Evolutionary conservation across 1,140 invertebrate species (phyloP).

Genomic region (Drosophila burlai): DNA sequence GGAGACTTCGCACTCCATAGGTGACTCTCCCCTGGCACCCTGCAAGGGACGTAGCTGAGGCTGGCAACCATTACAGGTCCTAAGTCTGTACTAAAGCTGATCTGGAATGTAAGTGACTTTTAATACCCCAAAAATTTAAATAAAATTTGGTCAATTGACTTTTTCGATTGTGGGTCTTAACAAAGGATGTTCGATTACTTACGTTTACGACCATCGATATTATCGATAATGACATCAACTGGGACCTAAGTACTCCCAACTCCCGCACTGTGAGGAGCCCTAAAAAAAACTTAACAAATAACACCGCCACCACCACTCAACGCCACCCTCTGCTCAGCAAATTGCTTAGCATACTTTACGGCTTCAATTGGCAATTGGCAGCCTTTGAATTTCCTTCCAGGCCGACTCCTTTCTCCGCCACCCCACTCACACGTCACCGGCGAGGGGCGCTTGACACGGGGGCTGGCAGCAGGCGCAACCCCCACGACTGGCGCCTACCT

Average conservation of each 20-base stretch:
- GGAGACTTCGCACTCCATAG: slow-evolving; percentile 2
- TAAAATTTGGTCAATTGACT: neutral
- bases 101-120: neutral
- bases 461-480: neutral
- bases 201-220: neutral
- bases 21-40: slow-evolving; percentile 9
- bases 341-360: slow-evolving; percentile 83
- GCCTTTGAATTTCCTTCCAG: slow-evolving; percentile 73
- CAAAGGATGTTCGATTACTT: neutral
- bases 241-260: neutral
- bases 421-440: slow-evolving; percentile 1
- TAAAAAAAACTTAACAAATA: slow-evolving; percentile 73
- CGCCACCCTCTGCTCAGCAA: slow-evolving; percentile 28
- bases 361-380: slow-evolving; percentile 83
- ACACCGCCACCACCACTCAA: slow-evolving; percentile 5
- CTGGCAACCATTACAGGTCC: neutral
- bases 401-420: slow-evolving; percentile 33
- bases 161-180: neutral
- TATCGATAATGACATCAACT: neutral
- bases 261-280: neutral
- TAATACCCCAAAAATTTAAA: neutral
- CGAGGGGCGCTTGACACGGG: slow-evolving; percentile 39
- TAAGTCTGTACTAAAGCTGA: neutral
- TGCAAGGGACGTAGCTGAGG: neutral
- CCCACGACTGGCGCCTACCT: slow-evolving; percentile 66